Conservation (phyloP, 2,797 vertebrate species). For the Typhlichthys eigenmanni region DNA sequence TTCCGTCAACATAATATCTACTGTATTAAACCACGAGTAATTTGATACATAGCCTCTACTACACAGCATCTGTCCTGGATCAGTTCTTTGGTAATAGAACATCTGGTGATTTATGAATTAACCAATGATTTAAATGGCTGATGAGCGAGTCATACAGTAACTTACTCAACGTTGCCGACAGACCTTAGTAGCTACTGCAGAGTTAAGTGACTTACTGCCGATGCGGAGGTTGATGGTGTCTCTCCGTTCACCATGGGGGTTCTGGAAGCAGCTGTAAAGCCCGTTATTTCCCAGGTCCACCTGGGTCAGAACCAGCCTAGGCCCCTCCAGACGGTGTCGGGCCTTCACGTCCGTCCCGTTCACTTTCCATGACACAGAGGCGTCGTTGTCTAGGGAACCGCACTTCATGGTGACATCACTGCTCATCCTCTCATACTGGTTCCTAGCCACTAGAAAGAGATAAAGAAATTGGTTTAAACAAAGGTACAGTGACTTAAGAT, state of each 20-base stretch:
- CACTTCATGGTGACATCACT: constrained; percentile 91
- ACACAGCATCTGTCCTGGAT: too few species aligned
- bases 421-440: constrained; percentile 87
- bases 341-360: constrained; percentile 89
- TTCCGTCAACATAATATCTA: background rate
- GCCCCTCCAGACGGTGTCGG: constrained; percentile 82
- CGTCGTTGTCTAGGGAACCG: constrained; percentile 84
- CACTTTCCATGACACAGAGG: constrained; percentile 90
- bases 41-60: too few species aligned
- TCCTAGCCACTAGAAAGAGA: constrained; percentile 73
- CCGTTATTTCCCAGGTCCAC: constrained; percentile 86
- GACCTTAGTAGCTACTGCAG: too few species aligned
- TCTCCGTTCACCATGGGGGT: constrained; percentile 86
- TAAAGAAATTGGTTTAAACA: constrained; percentile 11
- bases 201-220: constrained; percentile 82
- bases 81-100: too few species aligned
- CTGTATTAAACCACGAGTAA: background rate
- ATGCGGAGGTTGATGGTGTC: constrained; percentile 89
- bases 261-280: constrained; percentile 94
- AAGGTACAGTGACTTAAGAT: too few species aligned
- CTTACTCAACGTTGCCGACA: too few species aligned
- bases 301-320: constrained; percentile 79
- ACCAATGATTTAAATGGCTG: too few species aligned
- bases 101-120: too few species aligned
- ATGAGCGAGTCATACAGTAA: too few species aligned